Conservation (phyloP, 1,140 invertebrate species). For the Anagrus nilaparvatae region DNA sequence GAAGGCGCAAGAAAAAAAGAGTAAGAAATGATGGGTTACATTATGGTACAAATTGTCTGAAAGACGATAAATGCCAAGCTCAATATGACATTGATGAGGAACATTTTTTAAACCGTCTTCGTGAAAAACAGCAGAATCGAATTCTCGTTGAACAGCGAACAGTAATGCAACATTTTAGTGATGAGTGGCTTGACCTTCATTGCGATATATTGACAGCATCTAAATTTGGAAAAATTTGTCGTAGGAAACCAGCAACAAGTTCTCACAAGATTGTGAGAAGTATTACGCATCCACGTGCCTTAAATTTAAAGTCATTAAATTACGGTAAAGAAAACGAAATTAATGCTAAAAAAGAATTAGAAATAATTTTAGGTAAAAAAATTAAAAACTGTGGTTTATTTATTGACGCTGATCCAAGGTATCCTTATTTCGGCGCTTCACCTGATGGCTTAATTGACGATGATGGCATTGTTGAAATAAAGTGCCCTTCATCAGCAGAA, state of each 20-base stretch:
- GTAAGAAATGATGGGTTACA: no score
- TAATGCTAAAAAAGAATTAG: conserved; percentile 22
- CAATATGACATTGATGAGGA: no score
- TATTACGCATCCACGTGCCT: conserved; percentile 20
- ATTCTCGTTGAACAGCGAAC: conserved; percentile 24
- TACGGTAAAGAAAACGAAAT: conserved; percentile 27
- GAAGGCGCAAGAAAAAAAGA: no score
- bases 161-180: conserved; percentile 18
- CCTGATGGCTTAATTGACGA: conserved; percentile 35
- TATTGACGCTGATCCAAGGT: conserved; percentile 26
- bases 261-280: conserved; percentile 16
- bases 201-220: conserved; percentile 29
- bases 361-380: conserved; percentile 14
- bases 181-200: conserved; percentile 24
- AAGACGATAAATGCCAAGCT: no score
- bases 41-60: no score
- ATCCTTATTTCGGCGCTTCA: conserved; percentile 27
- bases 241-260: conserved; percentile 19
- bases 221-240: conserved; percentile 30
- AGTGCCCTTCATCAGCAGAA: conserved; percentile 25
- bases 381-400: conserved; percentile 31
- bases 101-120: no score
- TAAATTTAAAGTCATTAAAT: conserved; percentile 15
- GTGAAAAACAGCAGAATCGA: no score
- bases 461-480: conserved; percentile 30